These are phyloP conservation scores for Hiodon alosoides DNA, from an alignment of 2,113 vertebrate genomes.

Conservation along the genomic window DNA sequence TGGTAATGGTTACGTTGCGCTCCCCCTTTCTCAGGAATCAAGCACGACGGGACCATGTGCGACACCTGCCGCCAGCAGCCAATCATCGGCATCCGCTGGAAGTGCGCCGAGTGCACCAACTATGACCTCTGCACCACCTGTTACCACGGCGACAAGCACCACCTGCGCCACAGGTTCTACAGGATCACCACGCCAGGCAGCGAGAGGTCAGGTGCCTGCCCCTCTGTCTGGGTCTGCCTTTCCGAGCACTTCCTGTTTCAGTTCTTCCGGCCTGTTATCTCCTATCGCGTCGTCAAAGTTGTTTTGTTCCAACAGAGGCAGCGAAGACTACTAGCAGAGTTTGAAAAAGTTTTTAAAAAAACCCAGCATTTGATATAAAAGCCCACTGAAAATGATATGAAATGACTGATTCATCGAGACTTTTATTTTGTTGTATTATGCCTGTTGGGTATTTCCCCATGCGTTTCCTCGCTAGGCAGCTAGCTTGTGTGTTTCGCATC, in stretches of 20 bases:
- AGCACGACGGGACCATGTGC: constrained; percentile 98
- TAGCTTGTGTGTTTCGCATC: no score
- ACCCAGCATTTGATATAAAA: no score
- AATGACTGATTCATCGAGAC: no score
- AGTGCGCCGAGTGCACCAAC: constrained; percentile 98
- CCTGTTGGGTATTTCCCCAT: no score
- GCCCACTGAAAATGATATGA: no score
- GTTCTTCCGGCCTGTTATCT: constrained; percentile 1
- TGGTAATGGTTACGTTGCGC: not conserved
- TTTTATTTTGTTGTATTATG: no score
- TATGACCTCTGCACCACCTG: constrained; percentile 97
- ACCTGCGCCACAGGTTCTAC: constrained; percentile 95
- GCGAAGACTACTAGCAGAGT: no score
- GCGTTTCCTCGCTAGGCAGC: no score
- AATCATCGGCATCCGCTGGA: constrained; percentile 98
- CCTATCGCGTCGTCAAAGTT: not conserved
- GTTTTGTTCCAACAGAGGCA: not conserved
- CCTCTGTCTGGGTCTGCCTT: not conserved
- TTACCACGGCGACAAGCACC: constrained; percentile 98
- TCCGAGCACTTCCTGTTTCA: no score
- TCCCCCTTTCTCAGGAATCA: constrained; percentile 73
- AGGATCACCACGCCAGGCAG: constrained; percentile 97
- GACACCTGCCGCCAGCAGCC: constrained; percentile 97
- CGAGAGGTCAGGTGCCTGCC: constrained; percentile 72
- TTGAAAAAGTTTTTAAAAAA: no score